These are phyloP conservation scores for Drosophila orena DNA, from an alignment of 1,140 invertebrate species.

Conservation along the genomic window DNA sequence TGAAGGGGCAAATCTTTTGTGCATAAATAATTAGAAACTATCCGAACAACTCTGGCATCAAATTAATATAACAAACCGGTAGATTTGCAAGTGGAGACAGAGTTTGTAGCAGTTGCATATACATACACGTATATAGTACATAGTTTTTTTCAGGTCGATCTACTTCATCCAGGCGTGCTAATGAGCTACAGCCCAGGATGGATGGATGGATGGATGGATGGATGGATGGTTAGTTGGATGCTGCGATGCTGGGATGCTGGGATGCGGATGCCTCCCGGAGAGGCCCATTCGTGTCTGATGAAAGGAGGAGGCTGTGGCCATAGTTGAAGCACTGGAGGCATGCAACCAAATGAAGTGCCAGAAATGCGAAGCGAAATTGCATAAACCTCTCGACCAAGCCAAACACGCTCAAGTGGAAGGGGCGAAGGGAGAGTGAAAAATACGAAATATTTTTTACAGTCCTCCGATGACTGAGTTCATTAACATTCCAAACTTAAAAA, in stretches of 20 bases:
- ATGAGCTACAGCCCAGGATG: slow-evolving; percentile 48
- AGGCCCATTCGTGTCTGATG: slow-evolving; percentile 53
- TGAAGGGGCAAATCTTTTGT: slow-evolving; percentile 19
- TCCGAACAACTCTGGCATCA: slow-evolving; percentile 44
- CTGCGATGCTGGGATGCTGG: slow-evolving; percentile 1
- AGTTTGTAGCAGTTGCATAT: slow-evolving; percentile 33
- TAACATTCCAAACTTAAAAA: slow-evolving; percentile 68
- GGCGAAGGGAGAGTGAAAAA: not conserved
- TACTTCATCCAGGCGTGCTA: slow-evolving; percentile 60
- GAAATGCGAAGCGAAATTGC: slow-evolving; percentile 81
- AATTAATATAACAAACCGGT: slow-evolving; percentile 49
- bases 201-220: slow-evolving; percentile 23
- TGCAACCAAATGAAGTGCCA: slow-evolving; percentile 77
- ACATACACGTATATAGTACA: slow-evolving; percentile 17
- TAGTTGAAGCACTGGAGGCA: slow-evolving; percentile 33
- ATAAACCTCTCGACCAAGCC: slow-evolving; percentile 70
- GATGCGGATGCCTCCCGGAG: slow-evolving; percentile 23
- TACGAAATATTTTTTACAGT: slow-evolving; percentile 48
- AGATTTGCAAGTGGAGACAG: slow-evolving; percentile 44
- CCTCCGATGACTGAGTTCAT: slow-evolving; percentile 69
- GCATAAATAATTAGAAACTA: slow-evolving; percentile 50
- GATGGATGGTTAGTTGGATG: not conserved
- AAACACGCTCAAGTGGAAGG: slow-evolving; percentile 43
- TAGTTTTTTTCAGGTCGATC: slow-evolving; percentile 49
- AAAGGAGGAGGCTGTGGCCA: slow-evolving; percentile 13